phyloP scores from a whole-genome alignment of 2,797 vertebrate genomes.

The Leptoclinus maculatus region DNA sequence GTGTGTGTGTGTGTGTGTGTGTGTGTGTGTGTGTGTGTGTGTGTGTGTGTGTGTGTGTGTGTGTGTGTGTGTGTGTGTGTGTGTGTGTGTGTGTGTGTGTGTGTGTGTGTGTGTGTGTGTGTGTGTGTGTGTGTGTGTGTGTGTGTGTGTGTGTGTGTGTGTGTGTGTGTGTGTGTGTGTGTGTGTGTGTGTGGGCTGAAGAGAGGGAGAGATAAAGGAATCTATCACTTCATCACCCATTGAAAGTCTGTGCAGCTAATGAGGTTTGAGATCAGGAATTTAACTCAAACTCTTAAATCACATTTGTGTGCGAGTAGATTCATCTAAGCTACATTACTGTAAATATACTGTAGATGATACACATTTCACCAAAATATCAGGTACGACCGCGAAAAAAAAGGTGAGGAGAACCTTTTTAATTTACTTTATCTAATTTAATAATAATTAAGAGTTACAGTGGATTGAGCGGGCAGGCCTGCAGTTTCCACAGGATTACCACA shows the following conservation, averaged over 20 bases:
- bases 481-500: constrained; percentile 45
- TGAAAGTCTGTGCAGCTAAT: constrained; percentile 13
- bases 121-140: constrained; percentile 40
- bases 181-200: neutral
- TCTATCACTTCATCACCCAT: constrained; percentile 42
- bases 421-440: constrained; percentile 55
- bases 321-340: constrained; percentile 13
- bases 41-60: neutral
- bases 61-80: neutral
- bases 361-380: constrained; percentile 32
- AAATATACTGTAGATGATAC: constrained; percentile 26
- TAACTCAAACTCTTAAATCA: constrained; percentile 43
- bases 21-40: neutral
- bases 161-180: neutral
- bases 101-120: constrained; percentile 44
- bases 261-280: constrained; percentile 19
- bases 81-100: constrained; percentile 18
- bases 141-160: neutral
- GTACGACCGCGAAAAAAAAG: constrained; percentile 25
- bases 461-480: constrained; percentile 9
- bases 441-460: constrained; percentile 46
- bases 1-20: constrained; percentile 38
- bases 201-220: neutral
- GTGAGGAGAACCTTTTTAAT: constrained; percentile 37
- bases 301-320: constrained; percentile 30